Evolutionary conservation across 2,888 invertebrate species (phyloP), one percentile per base, ranked within the genome.

Genomic region (Uropetala carovei): DNA sequence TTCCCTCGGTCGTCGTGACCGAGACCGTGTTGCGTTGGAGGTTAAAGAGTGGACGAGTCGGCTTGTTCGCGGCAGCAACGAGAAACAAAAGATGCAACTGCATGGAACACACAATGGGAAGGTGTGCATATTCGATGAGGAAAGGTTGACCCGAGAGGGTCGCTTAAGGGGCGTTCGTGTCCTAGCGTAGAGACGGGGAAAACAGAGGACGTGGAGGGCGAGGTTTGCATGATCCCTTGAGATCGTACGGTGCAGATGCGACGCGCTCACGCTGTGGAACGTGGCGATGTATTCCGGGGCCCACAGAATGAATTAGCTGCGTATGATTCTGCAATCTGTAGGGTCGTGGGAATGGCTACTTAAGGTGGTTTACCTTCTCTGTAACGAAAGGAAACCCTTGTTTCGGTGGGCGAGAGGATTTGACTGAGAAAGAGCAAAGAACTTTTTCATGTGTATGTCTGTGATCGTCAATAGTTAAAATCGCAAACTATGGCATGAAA

Each of bases 241-340:
- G 75, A 75, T 75, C 22, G 43, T 43, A 43, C 43, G 43, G 43
- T 43, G 75, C 11, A 75, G 75, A 75, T 75, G 27, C 13, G 75
- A 75, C 22, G 10, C 75, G 75, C 27, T 75, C 22, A 22, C 22
- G n/a, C 68, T 22, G 22, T 16, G 75, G 75, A 75, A 75, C 75
- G 75, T 75, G 75, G 75, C 75, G 75, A 75, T 75, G 22, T 75
- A 75, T 75, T 75, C 75, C 27, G 22, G 75, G 75, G 22, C 8
- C 75, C 75, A 75, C 27, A 13, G 75, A 22, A 75, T 75, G 27
- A 75, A 75, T 75, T 75, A 75, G 27, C 22, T 75, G 22, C 75
- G 75, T 22, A 4, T 22, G 27, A 27, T 22, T 75, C 75, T 27
- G 75, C 22, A 27, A 75, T 75, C 75, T 75, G 75, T 13, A 13